Percentiles rank a stretch among this genome's conserved stretches.
These are phyloP conservation scores for Neodiprion virginianus DNA, from an alignment of 1,140 invertebrate species.

Conservation along the genomic window DNA sequence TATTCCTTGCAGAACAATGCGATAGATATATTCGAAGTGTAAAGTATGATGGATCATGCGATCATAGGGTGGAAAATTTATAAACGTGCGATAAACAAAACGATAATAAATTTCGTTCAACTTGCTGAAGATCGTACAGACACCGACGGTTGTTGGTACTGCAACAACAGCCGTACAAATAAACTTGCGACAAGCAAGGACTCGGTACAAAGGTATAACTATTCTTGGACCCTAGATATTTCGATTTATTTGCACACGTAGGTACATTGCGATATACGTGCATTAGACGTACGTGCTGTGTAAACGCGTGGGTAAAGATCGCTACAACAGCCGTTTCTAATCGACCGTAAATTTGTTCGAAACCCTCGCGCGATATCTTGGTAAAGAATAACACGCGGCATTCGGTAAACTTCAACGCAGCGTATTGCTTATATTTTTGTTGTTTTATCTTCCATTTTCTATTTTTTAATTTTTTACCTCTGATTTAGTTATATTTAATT, in stretches of 20 bases:
- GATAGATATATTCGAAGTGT: too few relatives aligned
- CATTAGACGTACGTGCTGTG: too few relatives aligned
- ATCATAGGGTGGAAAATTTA: not conserved
- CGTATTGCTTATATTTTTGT: too few relatives aligned
- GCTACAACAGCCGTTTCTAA: not conserved
- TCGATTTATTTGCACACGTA: not conserved
- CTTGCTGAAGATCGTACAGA: not conserved
- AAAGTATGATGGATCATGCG: not conserved
- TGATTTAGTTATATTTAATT: too few relatives aligned
- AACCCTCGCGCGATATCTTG: not conserved
- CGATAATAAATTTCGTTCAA: slow-evolving; percentile 1
- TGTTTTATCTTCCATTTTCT: too few relatives aligned
- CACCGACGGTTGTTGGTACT: not conserved
- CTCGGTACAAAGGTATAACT: not conserved
- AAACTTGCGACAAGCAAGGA: not conserved
- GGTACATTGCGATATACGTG: not conserved
- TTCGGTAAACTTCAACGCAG: too few relatives aligned
- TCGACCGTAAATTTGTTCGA: not conserved
- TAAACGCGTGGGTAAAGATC: not conserved
- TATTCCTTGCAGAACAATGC: too few relatives aligned
- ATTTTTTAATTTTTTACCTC: too few relatives aligned
- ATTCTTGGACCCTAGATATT: not conserved
- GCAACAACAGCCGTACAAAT: not conserved
- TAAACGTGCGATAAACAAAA: not conserved
- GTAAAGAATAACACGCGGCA: too few relatives aligned